phyloP scores from a whole-genome alignment of 2,797 vertebrate genomes.

The Myotis findleyi region DNA sequence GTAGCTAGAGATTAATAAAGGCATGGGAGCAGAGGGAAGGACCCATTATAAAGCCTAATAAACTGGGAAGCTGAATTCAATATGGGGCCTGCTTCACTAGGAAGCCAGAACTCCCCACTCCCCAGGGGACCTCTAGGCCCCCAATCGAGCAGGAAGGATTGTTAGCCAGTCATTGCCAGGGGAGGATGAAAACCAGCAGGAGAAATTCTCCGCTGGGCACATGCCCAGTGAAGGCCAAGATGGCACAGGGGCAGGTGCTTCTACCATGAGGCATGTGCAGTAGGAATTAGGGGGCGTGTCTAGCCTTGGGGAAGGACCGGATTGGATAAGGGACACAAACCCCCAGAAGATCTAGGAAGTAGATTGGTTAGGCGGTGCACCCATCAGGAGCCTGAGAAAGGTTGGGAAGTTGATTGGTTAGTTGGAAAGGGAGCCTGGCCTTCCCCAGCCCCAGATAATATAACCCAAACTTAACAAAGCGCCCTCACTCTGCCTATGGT shows the following conservation, averaged over 20 bases:
- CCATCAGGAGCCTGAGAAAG: neutral
- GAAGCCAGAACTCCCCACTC: neutral
- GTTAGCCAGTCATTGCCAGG: neutral
- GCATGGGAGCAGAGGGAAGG: neutral
- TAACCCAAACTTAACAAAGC: neutral
- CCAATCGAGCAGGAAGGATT: neutral
- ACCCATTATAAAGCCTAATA: neutral
- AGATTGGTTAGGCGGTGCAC: neutral
- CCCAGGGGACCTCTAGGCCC: neutral
- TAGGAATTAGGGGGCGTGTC: neutral
- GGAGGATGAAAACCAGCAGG: neutral
- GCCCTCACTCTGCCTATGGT: neutral
- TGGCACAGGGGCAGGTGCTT: neutral
- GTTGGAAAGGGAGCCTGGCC: neutral
- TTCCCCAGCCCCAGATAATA: neutral
- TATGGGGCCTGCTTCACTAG: neutral
- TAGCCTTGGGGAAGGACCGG: neutral
- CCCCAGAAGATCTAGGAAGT: neutral
- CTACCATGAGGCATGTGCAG: neutral
- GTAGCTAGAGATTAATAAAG: neutral
- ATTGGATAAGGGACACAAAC: neutral
- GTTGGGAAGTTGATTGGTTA: too few species aligned
- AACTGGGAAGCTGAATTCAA: neutral
- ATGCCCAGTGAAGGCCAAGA: neutral
- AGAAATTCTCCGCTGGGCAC: neutral